Conservation (phyloP, 1,140 invertebrate species). For the Bradysia coprophila region DNA sequence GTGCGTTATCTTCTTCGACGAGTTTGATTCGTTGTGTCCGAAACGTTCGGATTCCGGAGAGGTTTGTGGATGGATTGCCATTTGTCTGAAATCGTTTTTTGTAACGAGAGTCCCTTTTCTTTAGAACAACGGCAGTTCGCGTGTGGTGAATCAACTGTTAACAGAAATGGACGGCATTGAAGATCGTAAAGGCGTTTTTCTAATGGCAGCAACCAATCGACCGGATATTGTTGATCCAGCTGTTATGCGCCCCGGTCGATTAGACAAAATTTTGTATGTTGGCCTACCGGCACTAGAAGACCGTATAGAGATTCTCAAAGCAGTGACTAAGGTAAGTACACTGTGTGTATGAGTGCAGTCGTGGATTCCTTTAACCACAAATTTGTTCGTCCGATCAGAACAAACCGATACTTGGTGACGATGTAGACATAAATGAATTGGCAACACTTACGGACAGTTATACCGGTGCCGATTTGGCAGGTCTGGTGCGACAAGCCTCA, state of each 20-base stretch:
- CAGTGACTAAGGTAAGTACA: conserved; percentile 74
- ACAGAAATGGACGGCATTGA: conserved; percentile 99
- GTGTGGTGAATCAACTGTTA: conserved; percentile 92
- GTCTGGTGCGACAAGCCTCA: conserved; percentile 66
- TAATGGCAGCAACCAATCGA: conserved; percentile 92
- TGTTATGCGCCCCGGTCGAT: conserved; percentile 78
- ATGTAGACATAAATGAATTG: conserved; percentile 58
- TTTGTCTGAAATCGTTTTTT: background rate
- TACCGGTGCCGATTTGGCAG: conserved; percentile 84
- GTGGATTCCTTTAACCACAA: background rate
- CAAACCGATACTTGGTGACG: conserved; percentile 47
- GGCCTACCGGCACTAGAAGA: conserved; percentile 69
- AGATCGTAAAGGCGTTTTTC: conserved; percentile 71
- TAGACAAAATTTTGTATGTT: conserved; percentile 89
- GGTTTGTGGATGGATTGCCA: conserved; percentile 15
- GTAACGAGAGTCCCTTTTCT: conserved; percentile 1
- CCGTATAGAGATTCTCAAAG: conserved; percentile 72
- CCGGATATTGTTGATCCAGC: conserved; percentile 96
- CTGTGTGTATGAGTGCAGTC: background rate
- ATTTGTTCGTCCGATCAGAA: conserved; percentile 29
- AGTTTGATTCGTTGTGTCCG: conserved; percentile 93
- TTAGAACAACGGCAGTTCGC: conserved; percentile 44
- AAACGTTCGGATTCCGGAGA: conserved; percentile 59
- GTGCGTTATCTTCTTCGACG: conserved; percentile 99
- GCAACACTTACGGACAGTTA: conserved; percentile 54